Evolutionary conservation across 2,113 vertebrate species (phyloP), one percentile per base, ranked within the genome.

Genomic region (Gadus macrocephalus): DNA sequence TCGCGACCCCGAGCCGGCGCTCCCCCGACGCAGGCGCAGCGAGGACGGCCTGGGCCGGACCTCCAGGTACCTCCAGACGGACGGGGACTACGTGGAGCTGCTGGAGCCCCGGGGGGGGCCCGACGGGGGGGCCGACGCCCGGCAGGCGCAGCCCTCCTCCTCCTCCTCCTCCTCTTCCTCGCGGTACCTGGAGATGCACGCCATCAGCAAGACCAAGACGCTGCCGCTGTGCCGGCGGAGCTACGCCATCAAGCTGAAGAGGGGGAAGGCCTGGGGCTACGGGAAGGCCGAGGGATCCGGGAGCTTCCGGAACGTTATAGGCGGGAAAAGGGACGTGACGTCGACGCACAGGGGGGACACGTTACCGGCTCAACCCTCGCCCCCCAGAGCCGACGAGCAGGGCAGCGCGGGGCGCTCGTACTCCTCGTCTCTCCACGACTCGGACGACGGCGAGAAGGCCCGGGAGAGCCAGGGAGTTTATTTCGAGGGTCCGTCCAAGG

Each of bases 61-160:
- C 12, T 77, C 16, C 68, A 92, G 85, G 58, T 77, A 66, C 5
- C 62, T 76, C 56, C 82, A 82, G 19, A 61, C 84, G 0, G 88
- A 89, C 4, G 93, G 93, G 16, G 93, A 94, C 70, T 95, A 95
- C 69, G 93, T 93, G 15, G 92, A 94, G 81, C 91, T 96, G 8
- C 67, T 94, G 78, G 94, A 95, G 68, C 91, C 92, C 38, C 77
- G 91, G 72, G 87, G 92, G 0, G 89, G 94, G 19, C 93, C 93
- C 2, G 84, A 90, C 63, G 89, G 90, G 58, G 88, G 88, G 55
- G 86, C 88, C 3, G 90, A 90, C 77, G 83, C 88, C 0, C 87
- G 78, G 73, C 87, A 89, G 75, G 2, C 42, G 8, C 42, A 12
- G 42, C 6, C 42, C 42, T 49, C 42, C 42, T 49, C 42, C 42